Conservation (phyloP, 2,113 vertebrate species). For the Rynchops niger region DNA sequence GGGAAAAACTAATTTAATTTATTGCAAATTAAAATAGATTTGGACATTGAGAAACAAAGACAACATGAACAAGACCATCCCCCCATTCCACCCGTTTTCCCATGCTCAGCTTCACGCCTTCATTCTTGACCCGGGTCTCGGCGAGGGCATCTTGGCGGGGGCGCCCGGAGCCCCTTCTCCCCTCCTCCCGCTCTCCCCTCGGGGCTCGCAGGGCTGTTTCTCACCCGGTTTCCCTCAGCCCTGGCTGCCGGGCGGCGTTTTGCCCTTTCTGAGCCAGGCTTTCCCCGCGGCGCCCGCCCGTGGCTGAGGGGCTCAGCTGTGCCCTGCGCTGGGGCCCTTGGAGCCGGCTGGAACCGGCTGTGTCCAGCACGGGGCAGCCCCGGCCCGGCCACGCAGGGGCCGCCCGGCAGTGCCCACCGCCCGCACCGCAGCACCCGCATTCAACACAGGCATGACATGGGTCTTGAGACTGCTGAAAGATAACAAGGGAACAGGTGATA, state of each 20-base stretch:
- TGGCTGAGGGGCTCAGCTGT: no score
- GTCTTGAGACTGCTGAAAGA: not conserved
- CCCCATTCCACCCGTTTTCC: not conserved
- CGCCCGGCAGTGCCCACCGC: fast-evolving
- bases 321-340: not conserved
- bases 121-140: fast-evolving
- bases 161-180: fast-evolving
- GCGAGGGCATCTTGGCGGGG: fast-evolving
- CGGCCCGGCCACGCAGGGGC: not conserved
- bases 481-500: not conserved
- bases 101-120: not conserved
- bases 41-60: not conserved
- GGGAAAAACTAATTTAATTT: not conserved
- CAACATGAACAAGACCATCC: not conserved
- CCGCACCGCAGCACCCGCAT: not conserved
- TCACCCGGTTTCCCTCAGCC: no score
- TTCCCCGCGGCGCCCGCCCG: no score
- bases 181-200: not conserved
- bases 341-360: not conserved
- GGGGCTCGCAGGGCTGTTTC: not conserved
- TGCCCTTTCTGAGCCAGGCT: no score
- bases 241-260: no score
- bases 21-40: not conserved
- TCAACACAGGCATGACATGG: not conserved
- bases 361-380: not conserved